Conservation (phyloP, 2,113 vertebrate genomes). For the Notothenia coriiceps region DNA sequence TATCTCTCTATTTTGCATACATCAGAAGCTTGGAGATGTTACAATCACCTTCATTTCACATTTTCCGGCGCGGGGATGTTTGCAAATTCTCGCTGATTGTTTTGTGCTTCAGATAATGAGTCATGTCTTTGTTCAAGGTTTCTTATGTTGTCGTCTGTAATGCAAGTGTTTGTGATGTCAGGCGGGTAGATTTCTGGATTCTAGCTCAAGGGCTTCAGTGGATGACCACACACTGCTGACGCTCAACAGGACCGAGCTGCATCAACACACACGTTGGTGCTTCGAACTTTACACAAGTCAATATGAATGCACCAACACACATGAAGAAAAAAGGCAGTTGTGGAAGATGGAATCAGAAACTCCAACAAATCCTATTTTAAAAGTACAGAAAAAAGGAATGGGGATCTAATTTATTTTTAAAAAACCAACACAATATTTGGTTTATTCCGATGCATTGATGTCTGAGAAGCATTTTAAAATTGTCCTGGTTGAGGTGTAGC, state of each 20-base stretch:
- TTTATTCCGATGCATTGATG: too few relatives aligned
- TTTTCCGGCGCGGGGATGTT: conserved; percentile 3
- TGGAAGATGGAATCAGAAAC: neutral
- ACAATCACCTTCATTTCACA: conserved; percentile 46
- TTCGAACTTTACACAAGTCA: conserved; percentile 32
- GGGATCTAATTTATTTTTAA: too few relatives aligned
- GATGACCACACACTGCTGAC: conserved; percentile 42
- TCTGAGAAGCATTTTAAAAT: too few relatives aligned
- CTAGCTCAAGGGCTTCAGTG: conserved; percentile 22
- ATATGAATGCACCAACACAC: conserved; percentile 12
- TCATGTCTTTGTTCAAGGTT: conserved; percentile 34
- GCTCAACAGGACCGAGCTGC: conserved; percentile 48
- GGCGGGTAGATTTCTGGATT: conserved; percentile 21
- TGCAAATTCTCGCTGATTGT: conserved; percentile 14
- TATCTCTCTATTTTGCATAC: conserved; percentile 77
- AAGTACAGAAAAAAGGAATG: neutral
- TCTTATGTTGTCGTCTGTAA: conserved; percentile 11
- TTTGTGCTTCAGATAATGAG: conserved; percentile 30
- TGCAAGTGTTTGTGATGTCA: conserved; percentile 1
- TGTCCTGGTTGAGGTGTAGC: too few relatives aligned
- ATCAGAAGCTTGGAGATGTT: conserved; percentile 47
- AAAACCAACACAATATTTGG: too few relatives aligned
- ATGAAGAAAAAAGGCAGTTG: neutral
- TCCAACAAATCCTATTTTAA: neutral
- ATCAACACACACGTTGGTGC: conserved; percentile 49